Evolutionary conservation across 2,113 vertebrate genomes (phyloP).

Genomic region (Zapus hudsonius): DNA sequence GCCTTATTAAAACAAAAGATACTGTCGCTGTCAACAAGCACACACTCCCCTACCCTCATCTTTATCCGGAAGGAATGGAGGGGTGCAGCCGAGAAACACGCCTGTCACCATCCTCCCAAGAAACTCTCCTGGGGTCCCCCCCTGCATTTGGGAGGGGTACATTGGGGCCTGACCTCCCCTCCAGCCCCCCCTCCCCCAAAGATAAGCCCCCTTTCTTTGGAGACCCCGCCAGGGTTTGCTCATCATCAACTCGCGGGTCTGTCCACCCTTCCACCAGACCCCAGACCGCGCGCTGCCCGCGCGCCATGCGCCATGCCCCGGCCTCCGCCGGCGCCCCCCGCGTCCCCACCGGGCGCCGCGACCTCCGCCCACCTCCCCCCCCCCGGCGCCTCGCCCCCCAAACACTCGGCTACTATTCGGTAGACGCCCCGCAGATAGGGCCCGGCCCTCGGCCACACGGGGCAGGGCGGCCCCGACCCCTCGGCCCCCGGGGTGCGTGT

Average conservation of each 20-base stretch:
- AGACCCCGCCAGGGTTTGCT: not conserved
- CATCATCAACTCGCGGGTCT: not conserved
- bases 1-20: slow-evolving; percentile 77
- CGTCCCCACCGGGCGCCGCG: not conserved
- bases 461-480: slow-evolving; percentile 18
- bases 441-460: not conserved
- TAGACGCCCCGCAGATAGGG: not conserved
- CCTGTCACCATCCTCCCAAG: slow-evolving; percentile 46
- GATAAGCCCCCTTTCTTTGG: not conserved
- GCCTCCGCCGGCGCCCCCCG: not conserved
- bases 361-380: slow-evolving; percentile 21
- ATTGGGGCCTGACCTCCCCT: not conserved
- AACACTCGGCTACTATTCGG: not conserved
- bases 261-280: slow-evolving; percentile 16
- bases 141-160: slow-evolving; percentile 39
- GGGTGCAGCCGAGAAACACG: slow-evolving; percentile 49
- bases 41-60: slow-evolving; percentile 2
- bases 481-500: not conserved
- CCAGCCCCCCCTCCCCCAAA: slow-evolving; percentile 1
- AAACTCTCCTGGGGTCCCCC: slow-evolving; percentile 60
- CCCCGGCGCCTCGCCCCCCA: not conserved
- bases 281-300: not conserved
- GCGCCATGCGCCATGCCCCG: not conserved
- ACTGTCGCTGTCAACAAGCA: slow-evolving; percentile 65
- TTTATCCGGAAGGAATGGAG: slow-evolving; percentile 51